Evolutionary conservation across 2,113 vertebrate genomes (phyloP).

Genomic region (Rhombomys opimus): DNA sequence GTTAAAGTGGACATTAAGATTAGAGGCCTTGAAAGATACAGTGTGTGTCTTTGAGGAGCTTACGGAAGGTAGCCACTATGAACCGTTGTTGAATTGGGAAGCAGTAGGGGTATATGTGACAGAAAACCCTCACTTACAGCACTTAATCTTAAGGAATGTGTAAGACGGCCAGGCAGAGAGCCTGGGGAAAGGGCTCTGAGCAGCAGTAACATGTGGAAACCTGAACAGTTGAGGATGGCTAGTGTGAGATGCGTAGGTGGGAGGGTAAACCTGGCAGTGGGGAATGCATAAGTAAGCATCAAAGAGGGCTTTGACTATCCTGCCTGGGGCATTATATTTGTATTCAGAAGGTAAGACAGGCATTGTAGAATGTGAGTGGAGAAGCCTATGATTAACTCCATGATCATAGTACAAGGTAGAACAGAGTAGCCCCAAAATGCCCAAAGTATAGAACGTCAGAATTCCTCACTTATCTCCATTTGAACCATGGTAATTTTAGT

Average conservation of each 20-base stretch:
- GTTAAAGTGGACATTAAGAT: constrained; percentile 17
- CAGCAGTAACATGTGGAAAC: constrained; percentile 1
- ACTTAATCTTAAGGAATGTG: constrained; percentile 19
- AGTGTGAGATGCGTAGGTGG: neutral
- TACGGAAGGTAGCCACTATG: neutral
- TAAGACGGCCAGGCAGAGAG: neutral
- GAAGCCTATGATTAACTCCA: neutral
- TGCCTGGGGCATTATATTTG: neutral
- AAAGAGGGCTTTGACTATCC: neutral
- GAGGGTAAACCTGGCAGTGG: neutral
- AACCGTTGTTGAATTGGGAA: neutral
- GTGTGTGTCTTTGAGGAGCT: neutral
- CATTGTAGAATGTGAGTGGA: constrained; percentile 24
- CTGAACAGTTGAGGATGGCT: neutral
- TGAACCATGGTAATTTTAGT: constrained; percentile 1
- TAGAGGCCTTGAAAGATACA: neutral
- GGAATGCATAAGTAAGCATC: neutral
- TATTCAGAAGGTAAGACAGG: constrained; percentile 12
- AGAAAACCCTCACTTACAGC: constrained; percentile 2
- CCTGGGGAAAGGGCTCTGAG: constrained; percentile 39
- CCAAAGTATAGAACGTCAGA: neutral
- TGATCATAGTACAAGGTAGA: neutral
- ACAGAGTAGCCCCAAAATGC: neutral
- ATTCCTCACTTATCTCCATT: neutral
- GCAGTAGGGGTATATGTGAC: neutral